Conservation (phyloP, 64 coral and sea anemone genomes). For the Pachyseris speciosa region DNA sequence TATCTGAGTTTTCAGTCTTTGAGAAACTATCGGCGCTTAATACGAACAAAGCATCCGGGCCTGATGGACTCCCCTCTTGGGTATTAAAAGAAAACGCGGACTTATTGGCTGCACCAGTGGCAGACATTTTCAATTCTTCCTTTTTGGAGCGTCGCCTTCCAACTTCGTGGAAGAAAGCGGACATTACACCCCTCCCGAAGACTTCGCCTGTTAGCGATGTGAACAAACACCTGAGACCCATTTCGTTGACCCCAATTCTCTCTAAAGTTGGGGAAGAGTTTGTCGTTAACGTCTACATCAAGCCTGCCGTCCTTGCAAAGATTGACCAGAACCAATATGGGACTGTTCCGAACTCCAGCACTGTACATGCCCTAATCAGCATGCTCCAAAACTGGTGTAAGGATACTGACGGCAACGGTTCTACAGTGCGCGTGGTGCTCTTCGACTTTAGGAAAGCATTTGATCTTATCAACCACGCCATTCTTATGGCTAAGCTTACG, state of each 20-base stretch:
- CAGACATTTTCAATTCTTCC: conserved; percentile 4
- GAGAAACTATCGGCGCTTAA: conserved; percentile 11
- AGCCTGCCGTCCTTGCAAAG: conserved; percentile 45
- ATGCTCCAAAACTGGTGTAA: conserved; percentile 43
- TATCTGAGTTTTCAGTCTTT: conserved; percentile 12
- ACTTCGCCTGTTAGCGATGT: not conserved
- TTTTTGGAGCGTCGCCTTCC: conserved; percentile 23
- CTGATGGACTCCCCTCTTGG: conserved; percentile 1
- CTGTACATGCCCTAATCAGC: conserved; percentile 34
- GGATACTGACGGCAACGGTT: conserved; percentile 38
- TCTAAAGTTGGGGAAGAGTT: conserved; percentile 58
- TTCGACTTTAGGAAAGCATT: conserved; percentile 46
- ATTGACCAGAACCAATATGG: conserved; percentile 34
- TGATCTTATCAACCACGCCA: conserved; percentile 23
- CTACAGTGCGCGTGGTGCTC: conserved; percentile 14
- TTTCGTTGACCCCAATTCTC: conserved; percentile 56
- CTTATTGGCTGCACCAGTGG: conserved; percentile 25
- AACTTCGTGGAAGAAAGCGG: conserved; percentile 34
- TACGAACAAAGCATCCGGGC: conserved; percentile 15
- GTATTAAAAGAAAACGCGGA: conserved; percentile 33
- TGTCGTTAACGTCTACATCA: conserved; percentile 31
- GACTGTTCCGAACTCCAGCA: conserved; percentile 34
- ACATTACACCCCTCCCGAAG: conserved; percentile 46
- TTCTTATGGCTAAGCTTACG: conserved; percentile 23
- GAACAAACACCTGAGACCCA: conserved; percentile 55